Evolutionary conservation across 2,113 vertebrate genomes (phyloP).

Genomic region (Nesogale talazaci): DNA sequence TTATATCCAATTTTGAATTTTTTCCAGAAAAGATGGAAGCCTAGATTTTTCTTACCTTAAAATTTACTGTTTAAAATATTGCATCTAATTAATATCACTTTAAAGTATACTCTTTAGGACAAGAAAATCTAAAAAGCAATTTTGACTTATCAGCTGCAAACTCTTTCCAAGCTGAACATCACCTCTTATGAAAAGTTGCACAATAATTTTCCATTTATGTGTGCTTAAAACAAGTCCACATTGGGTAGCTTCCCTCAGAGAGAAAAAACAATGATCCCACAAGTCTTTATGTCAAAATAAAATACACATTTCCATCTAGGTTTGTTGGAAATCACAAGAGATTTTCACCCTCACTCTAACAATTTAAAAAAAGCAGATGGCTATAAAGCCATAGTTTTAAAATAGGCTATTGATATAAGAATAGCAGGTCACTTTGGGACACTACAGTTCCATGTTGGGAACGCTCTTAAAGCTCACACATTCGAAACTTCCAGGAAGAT

Average conservation of each 20-base stretch:
- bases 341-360: conserved; percentile 22
- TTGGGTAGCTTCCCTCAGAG: neutral
- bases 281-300: conserved; percentile 1
- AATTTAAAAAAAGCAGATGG: neutral
- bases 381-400: too few species aligned
- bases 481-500: too few species aligned
- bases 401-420: too few species aligned
- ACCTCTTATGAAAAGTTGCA: neutral
- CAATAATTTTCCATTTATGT: neutral
- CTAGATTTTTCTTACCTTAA: neutral
- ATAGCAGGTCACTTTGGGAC: too few species aligned
- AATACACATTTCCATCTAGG: neutral
- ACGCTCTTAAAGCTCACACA: too few species aligned
- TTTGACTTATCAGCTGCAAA: neutral
- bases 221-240: neutral
- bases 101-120: neutral
- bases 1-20: neutral
- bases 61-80: neutral
- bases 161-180: neutral
- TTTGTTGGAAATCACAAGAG: conserved; percentile 25
- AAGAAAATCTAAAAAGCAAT: neutral
- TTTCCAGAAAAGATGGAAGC: neutral
- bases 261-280: neutral
- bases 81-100: neutral
- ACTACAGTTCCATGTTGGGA: too few species aligned